Evolutionary conservation across 1,140 invertebrate species (phyloP).

Genomic region (Calliopsis andreniformis): DNA sequence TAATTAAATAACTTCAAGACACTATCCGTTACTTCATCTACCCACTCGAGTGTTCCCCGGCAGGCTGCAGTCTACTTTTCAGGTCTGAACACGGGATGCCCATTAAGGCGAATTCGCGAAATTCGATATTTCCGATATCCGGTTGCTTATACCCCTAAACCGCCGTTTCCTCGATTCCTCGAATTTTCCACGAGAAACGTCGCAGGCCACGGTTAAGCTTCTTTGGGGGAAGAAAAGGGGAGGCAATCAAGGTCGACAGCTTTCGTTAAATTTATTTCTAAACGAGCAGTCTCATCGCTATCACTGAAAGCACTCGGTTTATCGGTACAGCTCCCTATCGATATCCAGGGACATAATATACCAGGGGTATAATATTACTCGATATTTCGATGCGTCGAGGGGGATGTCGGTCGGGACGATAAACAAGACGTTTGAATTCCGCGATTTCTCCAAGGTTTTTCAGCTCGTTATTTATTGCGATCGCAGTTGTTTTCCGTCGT

Average conservation of each 20-base stretch:
- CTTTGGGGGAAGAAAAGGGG: background rate
- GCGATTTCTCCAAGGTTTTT: background rate
- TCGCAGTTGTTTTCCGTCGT: background rate
- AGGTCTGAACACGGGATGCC: constrained; percentile 73
- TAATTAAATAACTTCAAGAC: constrained; percentile 78
- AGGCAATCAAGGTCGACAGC: background rate
- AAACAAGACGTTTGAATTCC: background rate
- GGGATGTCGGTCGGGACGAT: background rate
- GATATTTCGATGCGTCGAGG: constrained; percentile 21
- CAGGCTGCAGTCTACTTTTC: constrained; percentile 64
- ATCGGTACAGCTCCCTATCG: background rate
- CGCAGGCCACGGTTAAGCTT: background rate
- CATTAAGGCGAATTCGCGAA: constrained; percentile 77
- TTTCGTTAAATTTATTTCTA: background rate
- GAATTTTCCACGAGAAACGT: constrained; percentile 28
- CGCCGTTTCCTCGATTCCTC: constrained; percentile 16
- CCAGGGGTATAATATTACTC: background rate
- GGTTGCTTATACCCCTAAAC: constrained; percentile 43
- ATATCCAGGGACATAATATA: background rate
- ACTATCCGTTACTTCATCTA: constrained; percentile 75
- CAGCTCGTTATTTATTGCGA: constrained; percentile 31
- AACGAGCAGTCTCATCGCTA: background rate
- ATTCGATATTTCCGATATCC: constrained; percentile 74
- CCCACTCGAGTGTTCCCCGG: constrained; percentile 60
- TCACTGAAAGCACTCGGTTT: background rate